phyloP scores from a whole-genome alignment of 92 coral and sea anemone genomes.

The Bergia sp. region DNA sequence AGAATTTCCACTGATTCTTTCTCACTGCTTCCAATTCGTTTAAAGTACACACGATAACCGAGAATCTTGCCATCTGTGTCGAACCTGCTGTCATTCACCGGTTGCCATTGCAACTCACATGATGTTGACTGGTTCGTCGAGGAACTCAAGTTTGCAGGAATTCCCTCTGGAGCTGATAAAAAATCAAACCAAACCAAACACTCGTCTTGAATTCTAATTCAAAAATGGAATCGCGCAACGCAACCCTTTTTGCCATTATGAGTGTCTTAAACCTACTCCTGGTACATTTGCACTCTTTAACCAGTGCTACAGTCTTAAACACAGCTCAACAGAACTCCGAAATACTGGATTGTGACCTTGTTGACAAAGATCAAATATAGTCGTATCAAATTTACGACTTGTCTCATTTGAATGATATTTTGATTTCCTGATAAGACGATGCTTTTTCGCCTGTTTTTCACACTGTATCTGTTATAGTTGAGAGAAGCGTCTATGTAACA shows the following conservation, averaged over 20 bases:
- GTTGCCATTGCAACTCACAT: slow-evolving; percentile 21
- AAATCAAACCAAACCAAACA: neutral
- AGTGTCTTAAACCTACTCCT: neutral
- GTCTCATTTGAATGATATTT: no score
- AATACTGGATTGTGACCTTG: no score
- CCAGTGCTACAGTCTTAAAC: neutral
- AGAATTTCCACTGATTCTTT: neutral
- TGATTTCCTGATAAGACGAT: no score
- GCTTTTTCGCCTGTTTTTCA: no score
- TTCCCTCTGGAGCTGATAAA: slow-evolving; percentile 26
- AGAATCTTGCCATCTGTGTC: neutral
- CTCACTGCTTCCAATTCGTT: neutral
- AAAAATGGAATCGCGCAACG: no score
- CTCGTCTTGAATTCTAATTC: no score
- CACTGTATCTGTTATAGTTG: no score
- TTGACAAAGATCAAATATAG: no score
- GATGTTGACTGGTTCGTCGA: slow-evolving; percentile 14
- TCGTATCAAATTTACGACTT: no score
- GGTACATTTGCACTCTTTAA: neutral
- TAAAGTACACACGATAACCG: slow-evolving; percentile 5
- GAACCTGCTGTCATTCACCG: slow-evolving; percentile 4
- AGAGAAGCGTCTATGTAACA: no score
- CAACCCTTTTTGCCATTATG: neutral
- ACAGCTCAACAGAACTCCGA: no score
- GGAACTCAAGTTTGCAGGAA: neutral